phyloP scores from a whole-genome alignment of 2,888 invertebrate genomes.

The Phymatocera aterrima region DNA sequence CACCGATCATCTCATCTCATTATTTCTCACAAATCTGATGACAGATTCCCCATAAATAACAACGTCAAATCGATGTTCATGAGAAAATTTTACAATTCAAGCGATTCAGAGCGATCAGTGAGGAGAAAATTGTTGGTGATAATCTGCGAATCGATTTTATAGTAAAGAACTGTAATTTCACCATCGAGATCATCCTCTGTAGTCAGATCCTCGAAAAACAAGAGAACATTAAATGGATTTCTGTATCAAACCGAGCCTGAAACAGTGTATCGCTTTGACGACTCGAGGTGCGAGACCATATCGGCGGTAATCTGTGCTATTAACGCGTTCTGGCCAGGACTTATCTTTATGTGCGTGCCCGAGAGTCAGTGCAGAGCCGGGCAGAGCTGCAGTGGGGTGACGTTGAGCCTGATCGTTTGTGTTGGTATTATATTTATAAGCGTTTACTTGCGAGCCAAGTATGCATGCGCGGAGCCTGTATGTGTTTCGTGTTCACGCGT shows the following conservation, averaged over 20 bases:
- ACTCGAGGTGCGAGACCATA: constrained; percentile 32
- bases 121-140: too few species aligned
- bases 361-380: constrained; percentile 30
- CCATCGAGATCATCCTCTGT: not conserved
- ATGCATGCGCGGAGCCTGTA: not conserved
- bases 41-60: too few species aligned
- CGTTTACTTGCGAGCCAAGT: not conserved
- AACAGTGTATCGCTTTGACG: constrained; percentile 38
- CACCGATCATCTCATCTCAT: too few species aligned
- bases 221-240: too few species aligned
- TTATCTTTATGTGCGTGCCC: constrained; percentile 42
- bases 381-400: too few species aligned
- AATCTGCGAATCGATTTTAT: too few species aligned
- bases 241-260: not conserved
- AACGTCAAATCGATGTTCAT: too few species aligned
- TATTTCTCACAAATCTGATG: too few species aligned
- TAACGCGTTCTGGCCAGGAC: constrained; percentile 33
- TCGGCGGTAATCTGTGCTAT: constrained; percentile 43
- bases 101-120: too few species aligned
- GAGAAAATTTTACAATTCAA: too few species aligned
- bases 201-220: not conserved
- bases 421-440: not conserved
- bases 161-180: not conserved
- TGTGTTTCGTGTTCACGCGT: not conserved
- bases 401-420: not conserved